A percentile compares a stretch with the other conserved stretches of the same genome.
These are phyloP conservation scores for Probosciger aterrimus DNA, from an alignment of 2,113 vertebrate genomes.

Conservation along the genomic window DNA sequence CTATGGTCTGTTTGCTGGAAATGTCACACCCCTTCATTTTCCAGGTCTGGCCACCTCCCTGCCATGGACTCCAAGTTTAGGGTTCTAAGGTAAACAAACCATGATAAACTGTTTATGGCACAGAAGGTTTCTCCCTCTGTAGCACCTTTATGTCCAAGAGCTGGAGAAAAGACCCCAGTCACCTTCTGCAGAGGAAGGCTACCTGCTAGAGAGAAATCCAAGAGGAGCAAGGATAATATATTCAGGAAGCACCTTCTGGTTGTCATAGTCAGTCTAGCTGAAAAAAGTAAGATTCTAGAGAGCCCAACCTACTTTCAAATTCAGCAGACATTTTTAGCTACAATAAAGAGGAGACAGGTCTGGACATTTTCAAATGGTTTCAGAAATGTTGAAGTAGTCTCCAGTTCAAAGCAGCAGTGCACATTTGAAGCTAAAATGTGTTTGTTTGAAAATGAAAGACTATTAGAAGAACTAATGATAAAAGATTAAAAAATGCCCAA, in stretches of 20 bases:
- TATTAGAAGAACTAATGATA: not conserved
- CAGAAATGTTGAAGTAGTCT: not conserved
- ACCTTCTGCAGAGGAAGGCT: not conserved
- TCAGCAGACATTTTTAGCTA: not conserved
- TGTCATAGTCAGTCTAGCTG: not conserved
- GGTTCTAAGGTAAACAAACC: not conserved
- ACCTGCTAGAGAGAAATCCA: not conserved
- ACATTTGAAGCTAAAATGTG: not conserved
- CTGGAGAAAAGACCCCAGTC: not conserved
- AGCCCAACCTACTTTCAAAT: slow-evolving; percentile 14
- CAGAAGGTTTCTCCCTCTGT: not conserved
- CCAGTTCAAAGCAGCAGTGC: not conserved
- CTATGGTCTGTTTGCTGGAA: not conserved
- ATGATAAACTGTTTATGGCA: not conserved
- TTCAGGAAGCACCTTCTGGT: not conserved
- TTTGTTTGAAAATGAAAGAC: not conserved
- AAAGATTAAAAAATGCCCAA: not conserved
- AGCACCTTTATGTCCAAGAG: not conserved
- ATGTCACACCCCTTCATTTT: not conserved
- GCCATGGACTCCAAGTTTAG: not conserved
- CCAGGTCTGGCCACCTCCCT: not conserved
- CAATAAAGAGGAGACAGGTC: not conserved
- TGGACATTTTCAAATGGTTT: not conserved
- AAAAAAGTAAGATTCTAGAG: not conserved
- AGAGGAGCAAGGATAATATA: not conserved